phyloP scores from a whole-genome alignment of 2,888 invertebrate species.

The Chrysodeixis includens region DNA sequence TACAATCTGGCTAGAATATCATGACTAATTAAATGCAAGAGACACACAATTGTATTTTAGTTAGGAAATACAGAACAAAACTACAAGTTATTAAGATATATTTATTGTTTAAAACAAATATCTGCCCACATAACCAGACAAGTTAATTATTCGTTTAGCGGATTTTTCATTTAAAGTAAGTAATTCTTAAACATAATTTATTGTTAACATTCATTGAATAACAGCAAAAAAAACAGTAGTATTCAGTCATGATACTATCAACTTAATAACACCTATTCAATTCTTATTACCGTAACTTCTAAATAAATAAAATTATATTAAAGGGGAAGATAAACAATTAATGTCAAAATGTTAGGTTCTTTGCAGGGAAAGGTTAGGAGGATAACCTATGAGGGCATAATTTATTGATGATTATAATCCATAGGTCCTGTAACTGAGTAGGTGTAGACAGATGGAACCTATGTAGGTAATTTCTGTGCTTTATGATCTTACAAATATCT shows the following conservation, averaged over 20 bases:
- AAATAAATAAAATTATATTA: constrained; percentile 26
- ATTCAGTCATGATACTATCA: constrained; percentile 61
- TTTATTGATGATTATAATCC: neutral
- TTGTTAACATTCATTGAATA: constrained; percentile 49
- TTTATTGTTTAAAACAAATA: constrained; percentile 58
- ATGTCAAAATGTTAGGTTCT: constrained; percentile 21
- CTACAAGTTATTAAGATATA: constrained; percentile 39
- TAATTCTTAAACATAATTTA: constrained; percentile 41
- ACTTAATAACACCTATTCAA: constrained; percentile 55
- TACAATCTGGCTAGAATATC: too few relatives aligned
- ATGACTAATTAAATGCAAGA: too few relatives aligned
- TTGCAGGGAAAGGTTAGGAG: constrained; percentile 6
- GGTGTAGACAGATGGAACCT: neutral
- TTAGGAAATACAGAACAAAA: constrained; percentile 26
- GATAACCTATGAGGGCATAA: neutral
- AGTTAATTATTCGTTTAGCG: constrained; percentile 42
- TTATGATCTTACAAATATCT: constrained; percentile 24
- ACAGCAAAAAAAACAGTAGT: constrained; percentile 51
- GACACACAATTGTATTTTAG: neutral
- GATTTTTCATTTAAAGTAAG: constrained; percentile 40
- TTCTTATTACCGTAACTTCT: constrained; percentile 42
- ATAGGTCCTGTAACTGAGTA: neutral
- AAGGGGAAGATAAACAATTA: constrained; percentile 11
- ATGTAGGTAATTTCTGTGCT: constrained; percentile 50
- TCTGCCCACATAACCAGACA: constrained; percentile 36